Evolutionary conservation across 2,797 vertebrate genomes (phyloP).

Genomic region (Myoxocephalus aenaeus): DNA sequence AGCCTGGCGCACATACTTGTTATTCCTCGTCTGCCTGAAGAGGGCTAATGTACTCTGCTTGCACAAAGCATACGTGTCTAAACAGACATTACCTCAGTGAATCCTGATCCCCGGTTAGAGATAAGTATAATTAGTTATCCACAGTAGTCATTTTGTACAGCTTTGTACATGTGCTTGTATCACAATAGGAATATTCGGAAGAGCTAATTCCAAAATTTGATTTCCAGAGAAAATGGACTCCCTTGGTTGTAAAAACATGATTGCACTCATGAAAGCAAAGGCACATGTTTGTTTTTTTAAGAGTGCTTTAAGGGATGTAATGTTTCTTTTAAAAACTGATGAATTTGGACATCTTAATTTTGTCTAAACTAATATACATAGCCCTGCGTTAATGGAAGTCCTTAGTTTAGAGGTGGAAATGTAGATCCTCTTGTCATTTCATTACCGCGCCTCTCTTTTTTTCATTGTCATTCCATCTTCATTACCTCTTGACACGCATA

Average conservation of each 20-base stretch:
- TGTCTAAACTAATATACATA: slow-evolving; percentile 13
- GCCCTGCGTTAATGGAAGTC: slow-evolving; percentile 27
- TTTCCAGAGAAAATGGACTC: slow-evolving; percentile 29
- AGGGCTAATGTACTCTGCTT: slow-evolving; percentile 40
- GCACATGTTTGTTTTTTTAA: neutral
- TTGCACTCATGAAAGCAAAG: slow-evolving; percentile 21
- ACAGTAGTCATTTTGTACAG: slow-evolving; percentile 36
- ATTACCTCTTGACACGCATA: slow-evolving; percentile 59
- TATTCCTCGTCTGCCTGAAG: slow-evolving; percentile 22
- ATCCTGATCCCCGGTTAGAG: slow-evolving; percentile 53
- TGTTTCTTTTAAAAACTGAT: slow-evolving; percentile 22
- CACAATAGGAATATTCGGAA: slow-evolving; percentile 50
- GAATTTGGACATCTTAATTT: slow-evolving; percentile 31
- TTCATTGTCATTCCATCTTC: slow-evolving; percentile 58
- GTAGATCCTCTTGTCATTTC: slow-evolving; percentile 43
- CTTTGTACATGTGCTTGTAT: slow-evolving; percentile 40
- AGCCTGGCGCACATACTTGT: slow-evolving; percentile 8
- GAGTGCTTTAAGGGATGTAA: neutral
- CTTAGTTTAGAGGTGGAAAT: slow-evolving; percentile 36
- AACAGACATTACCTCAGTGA: slow-evolving; percentile 54
- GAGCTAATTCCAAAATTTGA: slow-evolving; percentile 52
- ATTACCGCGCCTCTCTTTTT: slow-evolving; percentile 25
- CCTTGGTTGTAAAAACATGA: slow-evolving; percentile 6
- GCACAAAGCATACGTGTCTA: slow-evolving; percentile 36
- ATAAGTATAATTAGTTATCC: slow-evolving; percentile 64